A percentile compares a stretch with the other conserved stretches of the same genome.
These are phyloP conservation scores for Carassius gibelio DNA, from an alignment of 2,113 vertebrate genomes.

Conservation along the genomic window DNA sequence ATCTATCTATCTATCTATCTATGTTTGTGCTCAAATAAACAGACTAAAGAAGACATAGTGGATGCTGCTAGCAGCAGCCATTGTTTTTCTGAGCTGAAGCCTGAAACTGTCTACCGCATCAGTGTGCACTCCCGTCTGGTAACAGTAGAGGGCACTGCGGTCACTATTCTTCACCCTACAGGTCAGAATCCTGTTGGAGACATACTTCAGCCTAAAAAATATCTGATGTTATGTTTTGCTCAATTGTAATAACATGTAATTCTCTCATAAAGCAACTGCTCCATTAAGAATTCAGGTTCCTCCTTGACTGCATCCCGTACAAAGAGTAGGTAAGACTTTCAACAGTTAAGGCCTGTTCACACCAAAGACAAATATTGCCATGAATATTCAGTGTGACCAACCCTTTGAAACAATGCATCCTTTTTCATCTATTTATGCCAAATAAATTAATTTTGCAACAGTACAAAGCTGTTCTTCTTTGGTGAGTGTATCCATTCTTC, in stretches of 20 bases:
- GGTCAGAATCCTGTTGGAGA: slow-evolving; percentile 54
- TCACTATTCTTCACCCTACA: slow-evolving; percentile 81
- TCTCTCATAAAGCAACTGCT: slow-evolving; percentile 64
- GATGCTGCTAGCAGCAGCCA: slow-evolving; percentile 70
- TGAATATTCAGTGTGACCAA: not conserved
- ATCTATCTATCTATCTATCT: not conserved
- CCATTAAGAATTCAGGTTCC: slow-evolving; percentile 69
- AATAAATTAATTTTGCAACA: not conserved
- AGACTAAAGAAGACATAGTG: slow-evolving; percentile 64
- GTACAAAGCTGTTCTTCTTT: not conserved
- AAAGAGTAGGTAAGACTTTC: slow-evolving; percentile 72
- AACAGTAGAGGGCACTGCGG: slow-evolving; percentile 73
- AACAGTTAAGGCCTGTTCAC: not conserved
- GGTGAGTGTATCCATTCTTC: not conserved
- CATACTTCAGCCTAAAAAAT: not conserved
- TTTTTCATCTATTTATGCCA: not conserved
- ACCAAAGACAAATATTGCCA: not conserved
- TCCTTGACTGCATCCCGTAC: slow-evolving; percentile 66
- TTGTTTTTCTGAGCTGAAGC: slow-evolving; percentile 74
- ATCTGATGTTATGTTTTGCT: not conserved
- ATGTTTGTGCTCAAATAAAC: slow-evolving; percentile 65
- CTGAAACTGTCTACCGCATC: slow-evolving; percentile 76
- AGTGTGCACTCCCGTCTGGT: slow-evolving; percentile 73
- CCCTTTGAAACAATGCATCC: not conserved
- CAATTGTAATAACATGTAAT: not conserved